A percentile compares a stretch with the other conserved stretches of the same genome.
phyloP scores from a whole-genome alignment of 2,888 invertebrate species.

The Operophtera brumata region DNA sequence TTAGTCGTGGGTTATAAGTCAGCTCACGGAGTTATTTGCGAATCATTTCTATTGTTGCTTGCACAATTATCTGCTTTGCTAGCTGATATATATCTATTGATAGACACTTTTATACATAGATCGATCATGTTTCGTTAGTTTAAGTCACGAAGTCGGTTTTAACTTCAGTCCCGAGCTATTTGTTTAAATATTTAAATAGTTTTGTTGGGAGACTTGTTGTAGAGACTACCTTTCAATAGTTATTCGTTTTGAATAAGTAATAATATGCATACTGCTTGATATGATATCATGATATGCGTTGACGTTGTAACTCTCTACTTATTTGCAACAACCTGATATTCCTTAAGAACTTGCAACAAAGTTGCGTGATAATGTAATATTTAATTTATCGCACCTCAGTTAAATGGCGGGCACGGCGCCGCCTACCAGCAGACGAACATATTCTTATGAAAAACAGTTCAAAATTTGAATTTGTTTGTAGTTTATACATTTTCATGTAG shows the following conservation, averaged over 20 bases:
- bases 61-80: constrained; percentile 35
- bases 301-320: not conserved
- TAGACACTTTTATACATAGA: constrained; percentile 21
- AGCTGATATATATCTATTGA: constrained; percentile 33
- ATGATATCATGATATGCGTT: no score
- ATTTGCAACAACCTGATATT: not conserved
- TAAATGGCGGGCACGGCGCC: not conserved
- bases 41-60: constrained; percentile 38
- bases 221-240: no score
- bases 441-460: no score
- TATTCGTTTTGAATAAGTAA: not conserved
- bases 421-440: no score
- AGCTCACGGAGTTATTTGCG: constrained; percentile 45
- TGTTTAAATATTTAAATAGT: not conserved
- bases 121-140: constrained; percentile 20
- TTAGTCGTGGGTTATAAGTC: constrained; percentile 38
- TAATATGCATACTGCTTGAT: not conserved
- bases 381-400: not conserved
- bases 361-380: not conserved
- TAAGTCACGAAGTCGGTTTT: constrained; percentile 25
- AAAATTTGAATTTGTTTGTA: no score
- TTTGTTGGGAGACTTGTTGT: no score
- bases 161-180: constrained; percentile 12
- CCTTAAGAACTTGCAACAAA: not conserved
- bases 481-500: no score